Evolutionary conservation across 2,113 vertebrate genomes (phyloP).

Genomic region (Anhinga anhinga): DNA sequence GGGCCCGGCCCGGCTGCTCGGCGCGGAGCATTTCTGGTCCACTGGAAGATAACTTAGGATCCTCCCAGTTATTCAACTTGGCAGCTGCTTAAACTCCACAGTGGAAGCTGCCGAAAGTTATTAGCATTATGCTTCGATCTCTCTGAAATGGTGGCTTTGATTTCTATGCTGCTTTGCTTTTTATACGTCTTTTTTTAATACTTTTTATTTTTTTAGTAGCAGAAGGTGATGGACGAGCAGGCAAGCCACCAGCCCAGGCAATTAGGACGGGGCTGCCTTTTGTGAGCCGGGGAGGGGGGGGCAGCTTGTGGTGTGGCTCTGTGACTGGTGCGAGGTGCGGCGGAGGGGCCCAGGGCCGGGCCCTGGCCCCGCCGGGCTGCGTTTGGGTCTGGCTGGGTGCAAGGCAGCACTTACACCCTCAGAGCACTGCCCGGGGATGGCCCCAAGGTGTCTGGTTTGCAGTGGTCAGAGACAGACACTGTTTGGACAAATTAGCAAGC

Average conservation of each 20-base stretch:
- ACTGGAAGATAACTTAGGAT: too few species aligned
- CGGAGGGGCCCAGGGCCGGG: accelerated
- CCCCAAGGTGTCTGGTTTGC: neutral
- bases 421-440: neutral
- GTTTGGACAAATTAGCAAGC: neutral
- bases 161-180: neutral
- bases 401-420: accelerated
- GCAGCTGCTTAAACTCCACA: conserved; percentile 70
- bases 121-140: conserved; percentile 23
- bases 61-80: conserved; percentile 71
- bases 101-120: conserved; percentile 72
- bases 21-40: too few species aligned
- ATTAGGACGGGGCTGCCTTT: neutral
- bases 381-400: neutral
- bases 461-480: neutral
- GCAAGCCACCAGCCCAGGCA: neutral
- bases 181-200: neutral
- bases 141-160: conserved; percentile 23
- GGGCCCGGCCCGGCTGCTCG: too few species aligned
- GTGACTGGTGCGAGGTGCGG: neutral
- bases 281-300: neutral
- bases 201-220: neutral
- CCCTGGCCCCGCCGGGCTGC: neutral
- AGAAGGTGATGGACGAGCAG: neutral
- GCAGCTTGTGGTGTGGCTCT: neutral